Percentiles rank a stretch among this genome's conserved stretches.
These are phyloP conservation scores for Odontesthes bonariensis DNA, from an alignment of 2,113 vertebrate species.

Conservation along the genomic window DNA sequence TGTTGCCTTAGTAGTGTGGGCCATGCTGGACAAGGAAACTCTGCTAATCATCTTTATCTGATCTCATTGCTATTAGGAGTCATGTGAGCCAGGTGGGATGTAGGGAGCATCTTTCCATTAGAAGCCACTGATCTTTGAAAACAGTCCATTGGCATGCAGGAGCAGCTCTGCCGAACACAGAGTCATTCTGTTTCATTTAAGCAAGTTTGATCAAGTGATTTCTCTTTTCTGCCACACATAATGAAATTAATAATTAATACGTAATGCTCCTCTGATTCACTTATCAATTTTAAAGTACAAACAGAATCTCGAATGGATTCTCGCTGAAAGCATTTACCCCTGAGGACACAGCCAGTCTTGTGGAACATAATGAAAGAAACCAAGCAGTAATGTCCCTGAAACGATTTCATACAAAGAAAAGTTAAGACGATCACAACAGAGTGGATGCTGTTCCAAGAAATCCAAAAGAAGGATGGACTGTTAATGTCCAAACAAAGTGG, in stretches of 20 bases:
- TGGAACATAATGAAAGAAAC: conserved; percentile 67
- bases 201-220: conserved; percentile 69
- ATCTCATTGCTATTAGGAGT: conserved; percentile 40
- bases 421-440: conserved; percentile 34
- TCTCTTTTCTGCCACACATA: conserved; percentile 60
- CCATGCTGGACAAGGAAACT: neutral
- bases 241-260: conserved; percentile 80
- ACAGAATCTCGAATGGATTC: conserved; percentile 63
- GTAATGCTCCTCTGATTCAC: conserved; percentile 76
- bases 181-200: conserved; percentile 76
- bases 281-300: conserved; percentile 79
- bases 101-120: conserved; percentile 28
- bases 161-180: conserved; percentile 19
- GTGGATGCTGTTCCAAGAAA: neutral
- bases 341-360: conserved; percentile 42
- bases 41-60: conserved; percentile 26
- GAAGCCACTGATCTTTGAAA: conserved; percentile 25
- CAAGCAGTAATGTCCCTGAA: conserved; percentile 64
- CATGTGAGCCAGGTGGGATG: conserved; percentile 15
- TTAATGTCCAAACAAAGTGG: conserved; percentile 26
- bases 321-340: conserved; percentile 47
- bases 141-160: conserved; percentile 42
- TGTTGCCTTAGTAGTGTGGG: neutral
- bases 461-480: conserved; percentile 11
- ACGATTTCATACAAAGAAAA: conserved; percentile 63